These are phyloP conservation scores for Xanthia icteritia DNA, from an alignment of 2,888 invertebrate species.

Conservation along the genomic window DNA sequence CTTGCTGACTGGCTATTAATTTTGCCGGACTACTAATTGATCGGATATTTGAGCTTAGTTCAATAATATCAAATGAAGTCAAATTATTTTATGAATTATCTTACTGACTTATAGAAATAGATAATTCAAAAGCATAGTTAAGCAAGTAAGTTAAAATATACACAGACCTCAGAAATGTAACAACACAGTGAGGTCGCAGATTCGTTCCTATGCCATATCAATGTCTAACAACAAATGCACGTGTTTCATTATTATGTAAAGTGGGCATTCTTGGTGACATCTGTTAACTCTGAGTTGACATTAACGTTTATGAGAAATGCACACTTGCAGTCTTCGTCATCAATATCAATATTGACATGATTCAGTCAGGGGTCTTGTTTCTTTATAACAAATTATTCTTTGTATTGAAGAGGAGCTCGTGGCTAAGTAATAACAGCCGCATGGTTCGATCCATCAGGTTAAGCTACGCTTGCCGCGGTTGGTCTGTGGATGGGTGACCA, in stretches of 20 bases:
- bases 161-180: neutral
- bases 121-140: neutral
- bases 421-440: no score
- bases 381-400: no score
- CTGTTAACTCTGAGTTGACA: slow-evolving; percentile 15
- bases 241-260: slow-evolving; percentile 13
- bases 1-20: no score
- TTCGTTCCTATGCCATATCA: neutral
- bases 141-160: neutral
- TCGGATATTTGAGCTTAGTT: neutral
- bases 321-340: neutral
- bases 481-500: no score
- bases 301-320: slow-evolving; percentile 4
- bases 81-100: neutral
- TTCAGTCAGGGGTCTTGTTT: neutral
- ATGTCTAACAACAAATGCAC: slow-evolving; percentile 24
- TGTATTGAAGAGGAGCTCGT: no score
- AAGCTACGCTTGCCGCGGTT: no score
- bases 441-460: no score
- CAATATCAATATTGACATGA: neutral
- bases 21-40: no score
- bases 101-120: neutral
- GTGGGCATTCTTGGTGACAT: slow-evolving; percentile 36
- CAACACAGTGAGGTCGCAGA: neutral
- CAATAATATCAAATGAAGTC: neutral